Conservation (phyloP, 2,113 vertebrate genomes). For the Talpa occidentalis region DNA sequence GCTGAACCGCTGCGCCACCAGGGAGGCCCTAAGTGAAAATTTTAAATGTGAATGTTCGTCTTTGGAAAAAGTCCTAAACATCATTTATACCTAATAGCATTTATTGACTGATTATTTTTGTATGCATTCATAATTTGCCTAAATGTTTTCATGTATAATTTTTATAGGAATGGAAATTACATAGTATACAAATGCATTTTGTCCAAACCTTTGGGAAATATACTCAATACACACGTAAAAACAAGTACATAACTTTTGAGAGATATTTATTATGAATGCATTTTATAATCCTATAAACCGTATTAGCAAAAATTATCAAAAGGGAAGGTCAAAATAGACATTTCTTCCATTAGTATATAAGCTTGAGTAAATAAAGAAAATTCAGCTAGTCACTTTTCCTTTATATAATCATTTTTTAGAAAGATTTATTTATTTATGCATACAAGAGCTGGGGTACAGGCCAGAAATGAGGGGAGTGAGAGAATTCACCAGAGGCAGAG, state of each 20-base stretch:
- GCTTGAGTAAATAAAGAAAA: neutral
- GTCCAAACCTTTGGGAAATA: neutral
- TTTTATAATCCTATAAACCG: neutral
- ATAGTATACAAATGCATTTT: neutral
- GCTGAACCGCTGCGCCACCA: too few relatives aligned
- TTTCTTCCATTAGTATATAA: neutral
- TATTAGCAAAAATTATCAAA: neutral
- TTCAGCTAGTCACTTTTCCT: neutral
- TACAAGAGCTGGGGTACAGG: too few relatives aligned
- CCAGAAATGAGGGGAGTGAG: too few relatives aligned
- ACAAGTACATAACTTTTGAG: neutral
- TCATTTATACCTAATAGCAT: neutral
- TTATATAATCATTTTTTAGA: neutral
- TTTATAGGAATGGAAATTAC: neutral
- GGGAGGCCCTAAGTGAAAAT: neutral
- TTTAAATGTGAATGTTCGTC: neutral
- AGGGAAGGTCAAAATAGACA: neutral
- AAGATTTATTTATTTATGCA: too few relatives aligned
- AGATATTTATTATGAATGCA: neutral
- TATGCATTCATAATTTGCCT: neutral
- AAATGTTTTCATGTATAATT: neutral
- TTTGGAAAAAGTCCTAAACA: neutral
- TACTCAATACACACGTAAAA: neutral
- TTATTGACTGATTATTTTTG: neutral
- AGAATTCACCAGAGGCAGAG: too few relatives aligned